phyloP scores from a whole-genome alignment of 2,113 vertebrate species.

The Dasyornis broadbenti region DNA sequence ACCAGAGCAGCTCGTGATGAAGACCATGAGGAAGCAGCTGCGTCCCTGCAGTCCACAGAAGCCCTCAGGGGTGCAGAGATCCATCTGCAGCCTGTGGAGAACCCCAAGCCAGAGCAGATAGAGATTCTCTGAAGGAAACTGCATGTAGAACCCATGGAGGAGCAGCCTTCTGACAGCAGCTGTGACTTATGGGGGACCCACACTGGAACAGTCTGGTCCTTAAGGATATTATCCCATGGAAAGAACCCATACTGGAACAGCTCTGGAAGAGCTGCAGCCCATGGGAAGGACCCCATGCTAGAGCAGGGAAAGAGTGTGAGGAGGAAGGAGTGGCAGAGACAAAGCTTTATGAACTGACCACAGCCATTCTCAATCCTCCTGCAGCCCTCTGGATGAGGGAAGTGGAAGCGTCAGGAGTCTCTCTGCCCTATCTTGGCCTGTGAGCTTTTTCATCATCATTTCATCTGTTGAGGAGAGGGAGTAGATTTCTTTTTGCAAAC shows the following conservation, averaged over 20 bases:
- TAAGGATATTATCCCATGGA: not conserved
- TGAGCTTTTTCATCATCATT: not conserved
- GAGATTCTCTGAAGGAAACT: not conserved
- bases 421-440: not conserved
- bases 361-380: not conserved
- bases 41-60: not conserved
- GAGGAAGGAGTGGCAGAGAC: not conserved
- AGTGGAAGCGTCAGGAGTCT: not conserved
- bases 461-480: not conserved
- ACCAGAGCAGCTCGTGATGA: not conserved
- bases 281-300: not conserved
- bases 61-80: not conserved
- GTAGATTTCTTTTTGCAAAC: not conserved
- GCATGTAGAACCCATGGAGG: not conserved
- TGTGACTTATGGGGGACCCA: no score
- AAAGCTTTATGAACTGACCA: not conserved
- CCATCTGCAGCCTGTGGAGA: not conserved
- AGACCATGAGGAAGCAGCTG: not conserved
- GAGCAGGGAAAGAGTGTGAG: not conserved
- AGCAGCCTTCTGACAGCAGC: not conserved
- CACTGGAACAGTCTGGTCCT: not conserved
- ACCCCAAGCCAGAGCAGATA: not conserved
- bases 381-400: fast-evolving
- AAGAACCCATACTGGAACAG: not conserved
- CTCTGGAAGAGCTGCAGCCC: not conserved